phyloP scores from a whole-genome alignment of 2,888 invertebrate species.

The Drosophila histrio region DNA sequence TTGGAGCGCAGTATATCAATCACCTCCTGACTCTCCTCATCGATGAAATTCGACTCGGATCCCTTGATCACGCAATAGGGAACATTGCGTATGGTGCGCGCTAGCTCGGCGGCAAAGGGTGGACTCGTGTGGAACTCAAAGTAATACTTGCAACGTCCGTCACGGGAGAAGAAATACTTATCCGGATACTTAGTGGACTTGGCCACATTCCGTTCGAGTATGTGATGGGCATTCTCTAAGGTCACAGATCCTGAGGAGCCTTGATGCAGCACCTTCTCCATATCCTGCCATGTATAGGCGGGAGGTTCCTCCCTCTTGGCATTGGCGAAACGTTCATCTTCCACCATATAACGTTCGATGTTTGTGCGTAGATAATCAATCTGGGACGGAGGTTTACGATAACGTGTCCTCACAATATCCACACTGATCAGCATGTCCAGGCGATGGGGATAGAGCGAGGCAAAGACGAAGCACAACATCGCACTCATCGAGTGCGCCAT shows the following conservation, averaged over 20 bases:
- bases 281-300: slow-evolving; percentile 86
- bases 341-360: slow-evolving; percentile 85
- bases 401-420: slow-evolving; percentile 77
- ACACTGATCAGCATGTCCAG: slow-evolving; percentile 83
- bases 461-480: slow-evolving; percentile 87
- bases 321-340: slow-evolving; percentile 82
- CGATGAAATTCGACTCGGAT: slow-evolving; percentile 85
- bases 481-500: slow-evolving; percentile 89
- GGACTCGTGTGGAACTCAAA: slow-evolving; percentile 69
- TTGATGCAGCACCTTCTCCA: slow-evolving; percentile 85
- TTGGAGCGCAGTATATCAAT: slow-evolving; percentile 86
- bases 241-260: slow-evolving; percentile 86
- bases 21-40: slow-evolving; percentile 85
- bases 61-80: slow-evolving; percentile 88
- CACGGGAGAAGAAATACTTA: slow-evolving; percentile 85
- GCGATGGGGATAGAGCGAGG: slow-evolving; percentile 85
- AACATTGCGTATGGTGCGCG: slow-evolving; percentile 86
- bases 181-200: slow-evolving; percentile 86
- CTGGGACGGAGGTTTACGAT: slow-evolving; percentile 54
- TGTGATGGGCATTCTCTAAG: slow-evolving; percentile 85
- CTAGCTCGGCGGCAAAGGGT: slow-evolving; percentile 86
- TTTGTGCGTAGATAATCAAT: slow-evolving; percentile 79
- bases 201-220: slow-evolving; percentile 86
- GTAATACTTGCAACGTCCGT: slow-evolving; percentile 79
- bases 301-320: slow-evolving; percentile 85